These are phyloP conservation scores for Dioctria linearis DNA, from an alignment of 2,888 invertebrate genomes.

Conservation along the genomic window DNA sequence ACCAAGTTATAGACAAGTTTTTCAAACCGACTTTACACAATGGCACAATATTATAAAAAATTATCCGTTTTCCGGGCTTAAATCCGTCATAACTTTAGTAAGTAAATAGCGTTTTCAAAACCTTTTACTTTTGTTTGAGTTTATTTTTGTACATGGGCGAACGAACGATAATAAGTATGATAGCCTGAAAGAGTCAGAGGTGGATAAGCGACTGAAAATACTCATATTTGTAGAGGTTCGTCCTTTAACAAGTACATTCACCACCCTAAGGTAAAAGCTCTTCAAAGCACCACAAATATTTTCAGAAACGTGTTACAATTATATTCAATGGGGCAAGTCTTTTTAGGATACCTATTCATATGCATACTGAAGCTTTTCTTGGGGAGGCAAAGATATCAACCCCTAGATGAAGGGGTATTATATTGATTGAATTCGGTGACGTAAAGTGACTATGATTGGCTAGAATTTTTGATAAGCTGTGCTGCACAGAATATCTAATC, in stretches of 20 bases:
- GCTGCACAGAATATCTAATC: slow-evolving; percentile 12
- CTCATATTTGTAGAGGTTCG: slow-evolving; percentile 39
- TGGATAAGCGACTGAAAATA: slow-evolving; percentile 56
- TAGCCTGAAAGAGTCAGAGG: slow-evolving; percentile 51
- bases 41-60: no score
- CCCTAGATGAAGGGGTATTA: slow-evolving; percentile 21
- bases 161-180: not conserved
- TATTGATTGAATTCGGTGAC: slow-evolving; percentile 34
- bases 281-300: not conserved
- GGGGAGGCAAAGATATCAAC: not conserved
- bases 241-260: slow-evolving; percentile 45
- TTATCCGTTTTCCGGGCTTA: no score
- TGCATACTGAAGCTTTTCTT: not conserved
- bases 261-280: slow-evolving; percentile 30
- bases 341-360: not conserved
- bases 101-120: not conserved
- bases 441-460: slow-evolving; percentile 19
- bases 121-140: slow-evolving; percentile 11
- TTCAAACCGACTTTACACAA: slow-evolving; percentile 5
- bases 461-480: not conserved
- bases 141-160: slow-evolving; percentile 17
- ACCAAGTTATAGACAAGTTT: not conserved
- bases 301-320: not conserved
- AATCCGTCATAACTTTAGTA: no score
- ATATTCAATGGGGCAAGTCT: slow-evolving; percentile 17